phyloP scores from a whole-genome alignment of 2,797 vertebrate species.

The Rhyacichthys aspro region DNA sequence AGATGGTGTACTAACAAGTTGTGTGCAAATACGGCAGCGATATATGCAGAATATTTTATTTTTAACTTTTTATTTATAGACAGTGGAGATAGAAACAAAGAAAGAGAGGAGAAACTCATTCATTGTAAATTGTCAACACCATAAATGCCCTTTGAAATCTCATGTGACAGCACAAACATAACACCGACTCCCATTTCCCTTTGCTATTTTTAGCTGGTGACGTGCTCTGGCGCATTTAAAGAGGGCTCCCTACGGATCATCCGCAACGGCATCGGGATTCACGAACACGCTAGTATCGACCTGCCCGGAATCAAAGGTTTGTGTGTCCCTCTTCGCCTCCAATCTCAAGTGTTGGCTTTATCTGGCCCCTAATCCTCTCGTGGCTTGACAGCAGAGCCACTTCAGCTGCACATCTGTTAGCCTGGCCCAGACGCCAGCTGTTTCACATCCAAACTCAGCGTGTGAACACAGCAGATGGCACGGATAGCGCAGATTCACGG shows the following conservation, averaged over 20 bases:
- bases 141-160: neutral
- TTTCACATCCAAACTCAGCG: conserved; percentile 17
- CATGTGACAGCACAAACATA: too few species aligned
- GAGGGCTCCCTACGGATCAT: conserved; percentile 98
- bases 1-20: too few species aligned
- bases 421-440: conserved; percentile 44
- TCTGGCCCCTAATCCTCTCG: conserved; percentile 27
- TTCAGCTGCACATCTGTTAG: conserved; percentile 50
- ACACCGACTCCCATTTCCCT: conserved; percentile 16
- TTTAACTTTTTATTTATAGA: too few species aligned
- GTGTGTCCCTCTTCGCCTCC: conserved; percentile 29
- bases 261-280: conserved; percentile 97
- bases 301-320: conserved; percentile 91
- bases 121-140: neutral
- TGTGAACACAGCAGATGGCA: conserved; percentile 42
- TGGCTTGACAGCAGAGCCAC: conserved; percentile 23
- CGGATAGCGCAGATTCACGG: conserved; percentile 27
- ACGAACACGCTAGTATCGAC: conserved; percentile 98
- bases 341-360: conserved; percentile 25
- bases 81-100: too few species aligned
- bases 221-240: conserved; percentile 97
- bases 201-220: conserved; percentile 87
- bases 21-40: too few species aligned
- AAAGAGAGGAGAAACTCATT: neutral
- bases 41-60: too few species aligned